Percentiles rank a stretch among this genome's conserved stretches.
These are phyloP conservation scores for Chrysolina oricalcia DNA, from an alignment of 2,888 invertebrate genomes.

Conservation along the genomic window DNA sequence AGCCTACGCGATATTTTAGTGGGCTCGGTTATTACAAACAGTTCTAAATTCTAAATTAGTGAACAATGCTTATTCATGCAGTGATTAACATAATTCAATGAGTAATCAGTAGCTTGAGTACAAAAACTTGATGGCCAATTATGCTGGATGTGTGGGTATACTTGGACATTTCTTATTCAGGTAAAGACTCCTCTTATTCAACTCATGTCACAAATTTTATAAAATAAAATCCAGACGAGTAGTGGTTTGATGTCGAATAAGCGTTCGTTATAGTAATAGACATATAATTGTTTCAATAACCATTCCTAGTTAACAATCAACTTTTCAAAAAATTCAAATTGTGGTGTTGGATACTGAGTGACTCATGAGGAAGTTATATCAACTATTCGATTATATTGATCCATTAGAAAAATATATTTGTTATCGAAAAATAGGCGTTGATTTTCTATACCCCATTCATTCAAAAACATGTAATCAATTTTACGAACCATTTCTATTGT, in stretches of 20 bases:
- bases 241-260: no score
- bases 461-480: not conserved
- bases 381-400: no score
- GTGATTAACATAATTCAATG: conserved; percentile 10
- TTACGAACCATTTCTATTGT: not conserved
- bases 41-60: conserved; percentile 13
- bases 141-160: not conserved
- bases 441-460: not conserved
- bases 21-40: conserved; percentile 22
- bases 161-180: not conserved
- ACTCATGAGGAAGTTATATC: no score
- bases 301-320: no score
- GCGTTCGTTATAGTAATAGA: no score
- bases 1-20: conserved; percentile 3
- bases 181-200: no score
- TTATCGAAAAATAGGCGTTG: not conserved
- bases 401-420: no score
- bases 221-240: no score
- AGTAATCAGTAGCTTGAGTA: not conserved
- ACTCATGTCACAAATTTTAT: no score
- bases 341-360: no score
- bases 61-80: conserved; percentile 17
- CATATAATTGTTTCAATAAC: no score
- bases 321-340: no score
- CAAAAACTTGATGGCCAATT: not conserved